Evolutionary conservation across 2,888 invertebrate genomes (phyloP).

Genomic region (Bibio marci): DNA sequence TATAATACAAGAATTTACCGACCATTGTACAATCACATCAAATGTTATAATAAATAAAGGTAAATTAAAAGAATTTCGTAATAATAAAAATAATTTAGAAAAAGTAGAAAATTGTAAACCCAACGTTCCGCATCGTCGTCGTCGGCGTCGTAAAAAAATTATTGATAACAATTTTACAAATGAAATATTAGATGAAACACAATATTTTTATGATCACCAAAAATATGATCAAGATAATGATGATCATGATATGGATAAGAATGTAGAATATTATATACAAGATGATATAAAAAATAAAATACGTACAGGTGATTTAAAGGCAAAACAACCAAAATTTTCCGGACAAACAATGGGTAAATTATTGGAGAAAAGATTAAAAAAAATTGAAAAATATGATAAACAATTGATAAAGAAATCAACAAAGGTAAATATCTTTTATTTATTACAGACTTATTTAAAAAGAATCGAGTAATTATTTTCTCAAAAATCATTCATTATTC

Average conservation of each 20-base stretch:
- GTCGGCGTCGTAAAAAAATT: conserved; percentile 1
- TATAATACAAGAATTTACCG: conserved; percentile 24
- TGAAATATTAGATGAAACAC: conserved; percentile 5
- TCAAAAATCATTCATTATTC: too few relatives aligned
- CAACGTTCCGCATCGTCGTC: not conserved
- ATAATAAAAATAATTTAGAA: not conserved
- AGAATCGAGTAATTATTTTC: not conserved
- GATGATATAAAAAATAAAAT: not conserved
- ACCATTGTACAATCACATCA: conserved; percentile 23
- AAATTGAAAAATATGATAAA: not conserved
- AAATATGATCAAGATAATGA: not conserved
- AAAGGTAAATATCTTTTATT: not conserved
- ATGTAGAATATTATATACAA: not conserved
- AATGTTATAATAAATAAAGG: conserved; percentile 22
- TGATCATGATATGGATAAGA: conserved; percentile 1
- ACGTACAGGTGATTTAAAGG: not conserved
- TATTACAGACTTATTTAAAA: too few relatives aligned
- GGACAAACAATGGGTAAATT: conserved; percentile 4
- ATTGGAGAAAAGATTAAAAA: conserved; percentile 4
- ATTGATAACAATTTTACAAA: conserved; percentile 7
- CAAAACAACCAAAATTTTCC: conserved; percentile 4
- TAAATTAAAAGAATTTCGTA: conserved; percentile 5
- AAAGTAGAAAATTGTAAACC: too few relatives aligned
- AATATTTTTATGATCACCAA: conserved; percentile 1
- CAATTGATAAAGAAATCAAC: not conserved